phyloP scores from a whole-genome alignment of 2,888 invertebrate species.

The Diarsia dahlii region DNA sequence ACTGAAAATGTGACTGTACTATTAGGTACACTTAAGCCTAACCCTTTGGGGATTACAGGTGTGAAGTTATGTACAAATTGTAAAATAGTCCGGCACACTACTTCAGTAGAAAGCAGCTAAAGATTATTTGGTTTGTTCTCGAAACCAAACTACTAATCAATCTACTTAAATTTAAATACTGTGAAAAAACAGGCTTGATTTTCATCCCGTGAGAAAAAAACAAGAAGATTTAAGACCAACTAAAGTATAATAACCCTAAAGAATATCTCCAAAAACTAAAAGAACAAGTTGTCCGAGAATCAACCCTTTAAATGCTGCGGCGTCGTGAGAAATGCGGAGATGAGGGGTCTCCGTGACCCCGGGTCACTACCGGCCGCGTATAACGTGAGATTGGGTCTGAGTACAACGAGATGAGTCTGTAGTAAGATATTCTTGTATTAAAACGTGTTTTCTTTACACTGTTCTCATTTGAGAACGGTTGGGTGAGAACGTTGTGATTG shows the following conservation, averaged over 20 bases:
- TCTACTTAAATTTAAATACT: not conserved
- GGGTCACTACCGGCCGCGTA: slow-evolving; percentile 74
- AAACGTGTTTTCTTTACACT: slow-evolving; percentile 42
- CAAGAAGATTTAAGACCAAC: not conserved
- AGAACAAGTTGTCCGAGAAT: slow-evolving; percentile 66
- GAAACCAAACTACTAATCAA: not conserved
- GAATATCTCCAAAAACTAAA: slow-evolving; percentile 20
- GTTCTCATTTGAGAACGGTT: slow-evolving; percentile 17
- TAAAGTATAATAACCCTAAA: slow-evolving; percentile 20
- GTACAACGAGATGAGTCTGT: slow-evolving; percentile 35
- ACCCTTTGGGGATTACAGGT: not conserved
- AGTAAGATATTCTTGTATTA: slow-evolving; percentile 36
- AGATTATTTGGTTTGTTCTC: not conserved
- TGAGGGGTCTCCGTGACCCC: slow-evolving; percentile 79
- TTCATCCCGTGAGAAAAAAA: not conserved
- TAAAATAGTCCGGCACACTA: not conserved
- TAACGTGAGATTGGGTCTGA: slow-evolving; percentile 39
- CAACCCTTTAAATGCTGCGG: slow-evolving; percentile 78
- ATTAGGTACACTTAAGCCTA: not conserved
- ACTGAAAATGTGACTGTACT: not conserved
- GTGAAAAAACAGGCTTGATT: not conserved
- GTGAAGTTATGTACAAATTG: not conserved
- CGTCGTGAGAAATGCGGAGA: slow-evolving; percentile 77
- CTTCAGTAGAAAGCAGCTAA: not conserved
- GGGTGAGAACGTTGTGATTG: not conserved